Evolutionary conservation across 1,140 invertebrate genomes (phyloP).

Genomic region (Batillaria attramentaria): DNA sequence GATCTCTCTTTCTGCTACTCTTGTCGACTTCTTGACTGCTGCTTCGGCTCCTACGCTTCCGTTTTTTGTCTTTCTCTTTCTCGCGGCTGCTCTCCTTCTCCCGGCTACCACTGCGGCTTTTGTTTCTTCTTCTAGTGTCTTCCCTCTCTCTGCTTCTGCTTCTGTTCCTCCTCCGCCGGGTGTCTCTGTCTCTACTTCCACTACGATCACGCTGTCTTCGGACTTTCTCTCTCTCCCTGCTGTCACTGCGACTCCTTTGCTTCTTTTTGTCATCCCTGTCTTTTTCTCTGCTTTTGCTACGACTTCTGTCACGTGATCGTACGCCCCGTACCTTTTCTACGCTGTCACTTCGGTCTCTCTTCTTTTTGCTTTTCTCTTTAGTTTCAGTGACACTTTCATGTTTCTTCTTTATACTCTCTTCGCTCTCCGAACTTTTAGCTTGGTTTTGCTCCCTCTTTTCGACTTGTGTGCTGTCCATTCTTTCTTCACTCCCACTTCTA

Average conservation of each 20-base stretch:
- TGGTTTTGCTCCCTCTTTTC: too few species aligned
- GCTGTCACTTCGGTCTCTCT: too few species aligned
- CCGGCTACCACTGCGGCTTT: constrained; percentile 26
- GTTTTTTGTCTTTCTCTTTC: constrained; percentile 21
- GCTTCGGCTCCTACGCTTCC: constrained; percentile 28
- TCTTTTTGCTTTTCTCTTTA: too few species aligned
- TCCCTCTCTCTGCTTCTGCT: constrained; percentile 8
- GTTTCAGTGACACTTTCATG: too few species aligned
- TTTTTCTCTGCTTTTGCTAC: constrained; percentile 23
- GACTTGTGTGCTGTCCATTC: constrained; percentile 25
- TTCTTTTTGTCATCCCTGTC: constrained; percentile 24
- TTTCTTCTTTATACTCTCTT: too few species aligned
- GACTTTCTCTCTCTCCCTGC: constrained; percentile 4
- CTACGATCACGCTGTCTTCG: neutral
- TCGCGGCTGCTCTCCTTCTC: constrained; percentile 1
- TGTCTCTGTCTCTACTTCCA: constrained; percentile 14
- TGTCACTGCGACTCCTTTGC: constrained; percentile 28
- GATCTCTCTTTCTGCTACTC: constrained; percentile 31
- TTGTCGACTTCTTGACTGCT: constrained; percentile 21
- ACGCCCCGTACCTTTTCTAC: too few species aligned
- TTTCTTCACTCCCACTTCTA: constrained; percentile 16
- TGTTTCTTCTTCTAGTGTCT: constrained; percentile 11
- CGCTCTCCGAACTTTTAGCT: too few species aligned
- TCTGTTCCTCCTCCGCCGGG: neutral
- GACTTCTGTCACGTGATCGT: too few species aligned